Evolutionary conservation across 1,140 invertebrate genomes (phyloP).

Genomic region (Muscidifurax raptorellus): DNA sequence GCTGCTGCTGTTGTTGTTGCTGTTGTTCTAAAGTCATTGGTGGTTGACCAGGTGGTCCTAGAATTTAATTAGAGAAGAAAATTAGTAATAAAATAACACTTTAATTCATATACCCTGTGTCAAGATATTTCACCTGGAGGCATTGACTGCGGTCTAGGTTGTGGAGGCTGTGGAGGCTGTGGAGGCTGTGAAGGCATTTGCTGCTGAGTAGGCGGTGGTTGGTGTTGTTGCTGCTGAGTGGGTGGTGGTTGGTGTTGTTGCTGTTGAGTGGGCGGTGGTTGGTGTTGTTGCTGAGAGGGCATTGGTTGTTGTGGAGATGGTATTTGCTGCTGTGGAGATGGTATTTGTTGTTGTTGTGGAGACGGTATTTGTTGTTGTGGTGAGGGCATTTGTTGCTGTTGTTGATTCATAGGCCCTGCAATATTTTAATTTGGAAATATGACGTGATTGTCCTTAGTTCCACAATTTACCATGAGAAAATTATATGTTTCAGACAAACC

Average conservation of each 20-base stretch:
- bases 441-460: neutral
- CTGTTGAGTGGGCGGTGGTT: conserved; percentile 42
- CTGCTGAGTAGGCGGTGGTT: conserved; percentile 40
- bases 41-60: conserved; percentile 11
- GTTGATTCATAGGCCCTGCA: conserved; percentile 45
- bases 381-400: conserved; percentile 38
- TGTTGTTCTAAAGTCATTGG: conserved; percentile 39
- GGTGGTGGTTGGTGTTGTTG: conserved; percentile 43
- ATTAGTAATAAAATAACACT: neutral
- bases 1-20: conserved; percentile 50
- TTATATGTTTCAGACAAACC: neutral
- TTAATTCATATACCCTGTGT: neutral
- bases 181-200: conserved; percentile 40
- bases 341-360: conserved; percentile 48
- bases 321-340: conserved; percentile 46
- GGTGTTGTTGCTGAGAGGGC: conserved; percentile 40
- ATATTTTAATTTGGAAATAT: conserved; percentile 3
- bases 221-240: conserved; percentile 42
- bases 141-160: conserved; percentile 48
- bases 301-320: conserved; percentile 16
- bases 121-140: conserved; percentile 52
- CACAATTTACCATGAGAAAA: too few relatives aligned
- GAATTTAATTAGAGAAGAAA: neutral
- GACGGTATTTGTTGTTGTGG: conserved; percentile 43
- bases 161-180: conserved; percentile 25